Evolutionary conservation across 2,888 invertebrate species (phyloP).

Genomic region (Pandemis heparana): DNA sequence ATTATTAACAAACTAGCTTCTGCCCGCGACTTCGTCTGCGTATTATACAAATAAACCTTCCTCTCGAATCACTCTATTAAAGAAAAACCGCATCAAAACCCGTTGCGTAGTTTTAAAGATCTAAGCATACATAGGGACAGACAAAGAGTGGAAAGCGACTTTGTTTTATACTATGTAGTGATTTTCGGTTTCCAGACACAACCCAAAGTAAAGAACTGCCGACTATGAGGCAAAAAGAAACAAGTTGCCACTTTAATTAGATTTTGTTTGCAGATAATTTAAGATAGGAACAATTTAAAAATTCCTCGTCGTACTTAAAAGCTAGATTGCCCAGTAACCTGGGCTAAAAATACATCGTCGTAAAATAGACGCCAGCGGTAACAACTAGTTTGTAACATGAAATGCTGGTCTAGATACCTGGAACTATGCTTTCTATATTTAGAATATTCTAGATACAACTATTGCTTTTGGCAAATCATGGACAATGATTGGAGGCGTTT

Average conservation of each 20-base stretch:
- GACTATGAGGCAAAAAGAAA: not conserved
- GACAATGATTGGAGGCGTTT: not conserved
- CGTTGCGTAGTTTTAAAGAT: too few species aligned
- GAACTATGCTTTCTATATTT: conserved; percentile 40
- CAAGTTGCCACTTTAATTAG: not conserved
- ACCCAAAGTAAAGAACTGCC: not conserved
- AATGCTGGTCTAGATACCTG: conserved; percentile 40
- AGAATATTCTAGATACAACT: not conserved
- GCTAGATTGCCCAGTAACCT: conserved; percentile 41
- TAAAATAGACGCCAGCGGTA: conserved; percentile 28
- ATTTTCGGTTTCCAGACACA: not conserved
- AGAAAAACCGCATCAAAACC: too few species aligned
- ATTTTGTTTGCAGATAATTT: conserved; percentile 15
- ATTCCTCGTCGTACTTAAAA: conserved; percentile 21
- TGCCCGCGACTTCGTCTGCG: too few species aligned
- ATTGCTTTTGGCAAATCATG: not conserved
- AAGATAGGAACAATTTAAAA: conserved; percentile 19
- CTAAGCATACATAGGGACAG: too few species aligned
- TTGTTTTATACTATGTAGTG: too few species aligned
- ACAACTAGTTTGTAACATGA: conserved; percentile 38
- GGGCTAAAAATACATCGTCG: conserved; percentile 35
- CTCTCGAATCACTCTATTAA: too few species aligned
- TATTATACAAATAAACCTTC: too few species aligned
- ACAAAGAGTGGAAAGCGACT: too few species aligned
- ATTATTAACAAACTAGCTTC: not conserved